Conservation (phyloP, 2,113 vertebrate species). For the Pituophis catenifer region DNA sequence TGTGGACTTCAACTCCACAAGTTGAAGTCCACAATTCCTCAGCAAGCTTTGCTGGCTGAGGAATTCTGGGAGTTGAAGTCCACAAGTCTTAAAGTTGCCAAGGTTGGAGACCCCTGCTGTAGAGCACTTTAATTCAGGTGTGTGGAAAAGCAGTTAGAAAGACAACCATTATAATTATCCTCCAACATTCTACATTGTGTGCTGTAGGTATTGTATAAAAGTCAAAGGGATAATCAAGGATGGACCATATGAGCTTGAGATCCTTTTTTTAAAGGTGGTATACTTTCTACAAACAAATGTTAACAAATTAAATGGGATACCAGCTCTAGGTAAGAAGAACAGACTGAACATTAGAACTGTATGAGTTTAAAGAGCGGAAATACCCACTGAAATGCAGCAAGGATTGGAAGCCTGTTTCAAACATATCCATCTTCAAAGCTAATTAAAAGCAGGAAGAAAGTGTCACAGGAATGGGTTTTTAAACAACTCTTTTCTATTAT, state of each 20-base stretch:
- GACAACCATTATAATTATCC: too few species aligned
- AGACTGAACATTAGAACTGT: not conserved
- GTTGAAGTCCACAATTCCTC: too few species aligned
- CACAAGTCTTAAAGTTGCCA: too few species aligned
- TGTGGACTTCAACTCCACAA: too few species aligned
- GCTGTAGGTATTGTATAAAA: not conserved
- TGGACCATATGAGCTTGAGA: too few species aligned
- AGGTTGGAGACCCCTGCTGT: too few species aligned
- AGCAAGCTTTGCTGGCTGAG: too few species aligned
- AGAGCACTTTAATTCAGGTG: too few species aligned
- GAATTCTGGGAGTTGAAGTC: too few species aligned
- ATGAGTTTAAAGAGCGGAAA: not conserved
- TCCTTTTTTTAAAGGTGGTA: not conserved
- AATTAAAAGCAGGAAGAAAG: not conserved
- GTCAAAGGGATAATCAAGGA: not conserved
- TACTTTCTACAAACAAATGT: not conserved
- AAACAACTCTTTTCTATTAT: not conserved
- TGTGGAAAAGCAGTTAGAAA: too few species aligned
- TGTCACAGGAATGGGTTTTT: not conserved
- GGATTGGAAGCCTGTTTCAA: not conserved
- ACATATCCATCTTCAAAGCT: not conserved
- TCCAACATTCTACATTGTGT: not conserved
- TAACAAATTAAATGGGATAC: not conserved
- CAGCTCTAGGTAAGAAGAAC: not conserved
- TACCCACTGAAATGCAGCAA: not conserved